Conservation (phyloP, 1,140 invertebrate species). For the Chironomus tepperi region DNA sequence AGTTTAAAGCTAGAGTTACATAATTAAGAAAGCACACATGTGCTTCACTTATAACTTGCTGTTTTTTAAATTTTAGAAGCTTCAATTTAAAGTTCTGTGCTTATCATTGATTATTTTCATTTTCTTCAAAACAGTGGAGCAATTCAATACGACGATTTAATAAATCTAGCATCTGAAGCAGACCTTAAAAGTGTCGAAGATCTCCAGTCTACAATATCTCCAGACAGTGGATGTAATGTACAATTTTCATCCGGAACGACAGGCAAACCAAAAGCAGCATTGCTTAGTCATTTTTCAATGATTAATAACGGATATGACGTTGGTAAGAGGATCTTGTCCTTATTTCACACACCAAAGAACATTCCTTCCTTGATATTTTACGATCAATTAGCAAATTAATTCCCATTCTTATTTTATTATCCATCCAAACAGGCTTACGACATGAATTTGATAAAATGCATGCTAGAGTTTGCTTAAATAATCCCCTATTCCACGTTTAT, state of each 20-base stretch:
- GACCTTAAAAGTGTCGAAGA: slow-evolving; percentile 37
- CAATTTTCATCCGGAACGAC: slow-evolving; percentile 80
- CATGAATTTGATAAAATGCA: slow-evolving; percentile 46
- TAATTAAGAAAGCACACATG: too few species aligned
- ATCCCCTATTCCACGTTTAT: slow-evolving; percentile 89
- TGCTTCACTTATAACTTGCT: too few species aligned
- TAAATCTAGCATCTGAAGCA: slow-evolving; percentile 36
- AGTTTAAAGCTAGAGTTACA: too few species aligned
- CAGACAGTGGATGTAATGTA: slow-evolving; percentile 63
- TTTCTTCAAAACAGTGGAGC: slow-evolving; percentile 40
- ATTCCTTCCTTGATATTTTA: too few species aligned
- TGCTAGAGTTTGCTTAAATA: slow-evolving; percentile 60
- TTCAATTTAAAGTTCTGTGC: too few species aligned
- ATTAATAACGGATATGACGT: slow-evolving; percentile 76
- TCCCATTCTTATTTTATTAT: neutral
- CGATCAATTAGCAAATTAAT: too few species aligned
- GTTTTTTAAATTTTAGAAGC: too few species aligned
- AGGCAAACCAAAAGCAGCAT: slow-evolving; percentile 73
- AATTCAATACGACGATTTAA: slow-evolving; percentile 49
- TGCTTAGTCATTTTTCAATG: slow-evolving; percentile 71
- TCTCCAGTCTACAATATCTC: slow-evolving; percentile 37
- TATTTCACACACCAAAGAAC: too few species aligned
- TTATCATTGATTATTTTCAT: neutral
- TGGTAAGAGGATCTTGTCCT: too few species aligned
- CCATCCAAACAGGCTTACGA: slow-evolving; percentile 34